A percentile compares a stretch with the other conserved stretches of the same genome.
phyloP scores from a whole-genome alignment of 2,113 vertebrate genomes.

The Pristiophorus japonicus region DNA sequence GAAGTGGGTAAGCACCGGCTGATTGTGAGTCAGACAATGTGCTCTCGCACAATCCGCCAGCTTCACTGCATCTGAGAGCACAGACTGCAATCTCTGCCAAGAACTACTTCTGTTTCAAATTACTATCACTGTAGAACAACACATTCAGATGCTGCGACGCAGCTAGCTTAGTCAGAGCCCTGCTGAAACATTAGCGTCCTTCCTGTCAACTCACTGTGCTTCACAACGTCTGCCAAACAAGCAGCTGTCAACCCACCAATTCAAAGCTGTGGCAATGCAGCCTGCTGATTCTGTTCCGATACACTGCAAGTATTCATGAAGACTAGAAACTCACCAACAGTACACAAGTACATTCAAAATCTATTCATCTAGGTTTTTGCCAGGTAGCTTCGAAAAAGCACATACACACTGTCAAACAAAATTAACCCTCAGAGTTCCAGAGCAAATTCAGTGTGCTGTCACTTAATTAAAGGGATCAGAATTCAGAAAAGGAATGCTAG shows the following conservation, averaged over 20 bases:
- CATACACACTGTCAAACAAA: background rate
- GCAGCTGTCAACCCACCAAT: conserved; percentile 33
- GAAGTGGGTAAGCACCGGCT: background rate
- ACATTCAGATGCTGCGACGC: conserved; percentile 38
- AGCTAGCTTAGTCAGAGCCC: conserved; percentile 38
- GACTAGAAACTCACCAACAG: background rate
- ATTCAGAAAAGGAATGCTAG: background rate
- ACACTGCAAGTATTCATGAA: conserved; percentile 27
- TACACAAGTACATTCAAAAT: background rate
- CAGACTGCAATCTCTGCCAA: conserved; percentile 35
- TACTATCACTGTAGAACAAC: conserved; percentile 38
- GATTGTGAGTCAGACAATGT: background rate
- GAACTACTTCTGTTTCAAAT: conserved; percentile 36
- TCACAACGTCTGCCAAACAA: conserved; percentile 34
- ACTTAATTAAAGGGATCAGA: background rate
- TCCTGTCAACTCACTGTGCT: conserved; percentile 38
- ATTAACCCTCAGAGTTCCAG: background rate
- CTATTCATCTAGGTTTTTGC: background rate
- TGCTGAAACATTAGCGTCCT: conserved; percentile 38
- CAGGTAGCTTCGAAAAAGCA: background rate
- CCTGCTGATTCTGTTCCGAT: conserved; percentile 30
- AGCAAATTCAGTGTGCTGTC: background rate
- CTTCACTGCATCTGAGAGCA: conserved; percentile 25
- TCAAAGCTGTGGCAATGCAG: conserved; percentile 26
- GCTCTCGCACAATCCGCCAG: background rate